phyloP scores from a whole-genome alignment of 2,888 invertebrate genomes.

The Ophraella communa region DNA sequence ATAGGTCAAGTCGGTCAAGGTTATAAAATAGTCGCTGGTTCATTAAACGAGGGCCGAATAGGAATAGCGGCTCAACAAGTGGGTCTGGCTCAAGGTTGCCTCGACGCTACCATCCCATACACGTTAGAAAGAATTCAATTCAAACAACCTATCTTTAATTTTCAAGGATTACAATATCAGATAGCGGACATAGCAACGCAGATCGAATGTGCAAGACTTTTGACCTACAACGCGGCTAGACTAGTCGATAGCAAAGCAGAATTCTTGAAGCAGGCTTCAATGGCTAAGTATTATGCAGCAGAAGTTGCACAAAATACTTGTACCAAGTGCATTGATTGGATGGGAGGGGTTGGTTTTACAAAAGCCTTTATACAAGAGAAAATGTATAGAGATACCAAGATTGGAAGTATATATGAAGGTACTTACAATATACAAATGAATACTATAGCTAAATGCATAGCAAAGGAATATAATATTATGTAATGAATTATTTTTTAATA shows the following conservation, averaged over 20 bases:
- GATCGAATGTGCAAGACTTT: constrained; percentile 86
- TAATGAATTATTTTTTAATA: background rate
- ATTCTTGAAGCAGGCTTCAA: constrained; percentile 92
- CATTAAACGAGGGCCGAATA: constrained; percentile 91
- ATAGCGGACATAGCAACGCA: constrained; percentile 87
- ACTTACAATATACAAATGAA: constrained; percentile 96
- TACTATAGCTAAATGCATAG: constrained; percentile 91
- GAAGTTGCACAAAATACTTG: constrained; percentile 89
- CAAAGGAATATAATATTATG: constrained; percentile 65
- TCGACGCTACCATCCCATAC: constrained; percentile 93
- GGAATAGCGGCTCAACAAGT: constrained; percentile 94
- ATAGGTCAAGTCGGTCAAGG: constrained; percentile 91
- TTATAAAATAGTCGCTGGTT: constrained; percentile 95
- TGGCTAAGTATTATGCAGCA: constrained; percentile 89
- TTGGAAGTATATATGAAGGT: constrained; percentile 95
- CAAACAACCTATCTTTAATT: constrained; percentile 85
- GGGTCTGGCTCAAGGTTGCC: constrained; percentile 92
- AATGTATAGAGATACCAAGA: constrained; percentile 90
- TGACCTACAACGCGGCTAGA: constrained; percentile 95
- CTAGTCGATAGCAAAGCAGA: constrained; percentile 83
- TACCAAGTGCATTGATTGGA: constrained; percentile 94
- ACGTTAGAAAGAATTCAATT: constrained; percentile 94
- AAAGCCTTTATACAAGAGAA: constrained; percentile 96
- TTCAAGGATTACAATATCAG: constrained; percentile 95
- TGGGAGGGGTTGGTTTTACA: constrained; percentile 98